Evolutionary conservation across 2,113 vertebrate genomes (phyloP).

Genomic region (Scolopax mira): DNA sequence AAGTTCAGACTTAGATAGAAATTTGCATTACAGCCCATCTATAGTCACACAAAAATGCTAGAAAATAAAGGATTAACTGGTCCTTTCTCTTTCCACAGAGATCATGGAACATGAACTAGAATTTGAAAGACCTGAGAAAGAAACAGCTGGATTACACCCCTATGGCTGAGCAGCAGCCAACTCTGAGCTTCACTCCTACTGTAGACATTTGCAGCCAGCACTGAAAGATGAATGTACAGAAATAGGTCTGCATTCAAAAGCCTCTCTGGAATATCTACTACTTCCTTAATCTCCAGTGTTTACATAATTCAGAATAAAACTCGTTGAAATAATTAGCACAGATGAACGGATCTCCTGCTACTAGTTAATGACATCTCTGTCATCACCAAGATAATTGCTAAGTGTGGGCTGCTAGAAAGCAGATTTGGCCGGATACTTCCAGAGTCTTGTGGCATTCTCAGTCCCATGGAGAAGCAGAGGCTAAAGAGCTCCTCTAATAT

Average conservation of each 20-base stretch:
- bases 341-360: neutral
- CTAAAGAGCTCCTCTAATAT: slow-evolving; percentile 3
- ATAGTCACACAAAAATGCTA: neutral
- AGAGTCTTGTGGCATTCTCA: neutral
- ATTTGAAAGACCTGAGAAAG: neutral
- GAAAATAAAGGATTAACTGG: neutral
- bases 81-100: neutral
- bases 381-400: neutral
- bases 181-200: neutral
- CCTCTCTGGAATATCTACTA: neutral
- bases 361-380: slow-evolving; percentile 4
- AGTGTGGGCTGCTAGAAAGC: neutral
- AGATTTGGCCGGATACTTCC: neutral
- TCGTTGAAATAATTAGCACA: neutral
- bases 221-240: neutral
- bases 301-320: neutral
- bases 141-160: neutral
- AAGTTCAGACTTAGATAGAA: neutral
- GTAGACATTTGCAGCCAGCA: neutral
- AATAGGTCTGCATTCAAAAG: neutral
- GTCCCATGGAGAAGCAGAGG: neutral
- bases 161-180: neutral
- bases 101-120: neutral
- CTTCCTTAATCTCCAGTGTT: neutral
- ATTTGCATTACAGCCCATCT: neutral